These are phyloP conservation scores for Ptilorrhoa leucosticta DNA, from an alignment of 2,113 vertebrate genomes.

Conservation along the genomic window DNA sequence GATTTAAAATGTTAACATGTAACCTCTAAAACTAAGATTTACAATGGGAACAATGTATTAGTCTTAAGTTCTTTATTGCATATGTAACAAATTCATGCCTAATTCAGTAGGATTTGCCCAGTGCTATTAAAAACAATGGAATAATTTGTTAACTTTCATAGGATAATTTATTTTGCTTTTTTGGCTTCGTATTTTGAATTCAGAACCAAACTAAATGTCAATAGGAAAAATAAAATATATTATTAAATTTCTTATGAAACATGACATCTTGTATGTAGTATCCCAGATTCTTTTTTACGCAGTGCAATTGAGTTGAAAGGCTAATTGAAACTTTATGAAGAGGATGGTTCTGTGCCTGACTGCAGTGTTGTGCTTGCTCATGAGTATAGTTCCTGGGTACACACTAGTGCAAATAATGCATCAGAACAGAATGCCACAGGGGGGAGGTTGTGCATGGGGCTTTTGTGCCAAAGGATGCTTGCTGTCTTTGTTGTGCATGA, in stretches of 20 bases:
- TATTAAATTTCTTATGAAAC: constrained; percentile 31
- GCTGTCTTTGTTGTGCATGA: not conserved
- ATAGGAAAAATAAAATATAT: constrained; percentile 50
- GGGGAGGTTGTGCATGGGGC: not conserved
- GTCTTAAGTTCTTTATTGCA: constrained; percentile 18
- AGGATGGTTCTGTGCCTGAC: not conserved
- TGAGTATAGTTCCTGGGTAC: not conserved
- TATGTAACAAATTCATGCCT: constrained; percentile 40
- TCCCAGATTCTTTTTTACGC: not conserved
- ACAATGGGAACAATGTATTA: constrained; percentile 33
- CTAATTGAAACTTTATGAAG: constrained; percentile 47
- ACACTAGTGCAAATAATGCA: not conserved
- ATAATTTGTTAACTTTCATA: constrained; percentile 60
- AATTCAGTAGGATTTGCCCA: constrained; percentile 46
- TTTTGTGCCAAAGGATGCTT: not conserved
- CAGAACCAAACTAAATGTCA: constrained; percentile 59
- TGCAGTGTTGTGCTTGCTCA: not conserved
- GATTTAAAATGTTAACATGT: constrained; percentile 53
- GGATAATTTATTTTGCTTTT: constrained; percentile 35
- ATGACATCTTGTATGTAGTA: not conserved
- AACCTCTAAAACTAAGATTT: constrained; percentile 37
- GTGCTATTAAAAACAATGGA: constrained; percentile 48
- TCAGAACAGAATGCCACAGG: not conserved
- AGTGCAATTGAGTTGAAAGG: constrained; percentile 9
- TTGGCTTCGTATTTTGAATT: constrained; percentile 43